These are phyloP conservation scores for Agriopis aurantiaria DNA, from an alignment of 2,888 invertebrate genomes.

Conservation along the genomic window DNA sequence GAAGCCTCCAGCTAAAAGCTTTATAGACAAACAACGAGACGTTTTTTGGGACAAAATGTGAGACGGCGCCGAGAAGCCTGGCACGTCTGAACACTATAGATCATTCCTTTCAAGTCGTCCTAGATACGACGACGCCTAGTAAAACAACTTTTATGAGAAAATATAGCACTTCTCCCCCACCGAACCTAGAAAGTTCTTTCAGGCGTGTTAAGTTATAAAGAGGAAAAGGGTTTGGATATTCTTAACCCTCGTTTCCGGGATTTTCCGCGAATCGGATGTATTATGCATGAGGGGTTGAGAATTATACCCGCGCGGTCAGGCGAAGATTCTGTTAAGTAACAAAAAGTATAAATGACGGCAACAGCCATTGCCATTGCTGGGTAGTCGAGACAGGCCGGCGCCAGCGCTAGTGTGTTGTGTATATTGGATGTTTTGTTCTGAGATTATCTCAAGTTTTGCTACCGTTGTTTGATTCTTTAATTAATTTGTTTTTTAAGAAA, in stretches of 20 bases:
- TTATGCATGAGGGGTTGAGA: conserved; percentile 67
- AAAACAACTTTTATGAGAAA: conserved; percentile 50
- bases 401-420: conserved; percentile 39
- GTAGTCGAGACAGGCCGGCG: conserved; percentile 48
- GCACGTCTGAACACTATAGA: conserved; percentile 59
- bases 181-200: conserved; percentile 36
- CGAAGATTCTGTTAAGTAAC: conserved; percentile 49
- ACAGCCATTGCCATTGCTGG: conserved; percentile 32
- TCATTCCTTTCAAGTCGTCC: conserved; percentile 57
- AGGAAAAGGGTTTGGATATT: conserved; percentile 43
- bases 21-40: conserved; percentile 29
- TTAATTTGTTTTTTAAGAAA: neutral
- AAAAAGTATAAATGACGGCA: conserved; percentile 47
- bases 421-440: conserved; percentile 49
- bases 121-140: conserved; percentile 58
- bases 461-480: conserved; percentile 3
- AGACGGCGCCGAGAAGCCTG: conserved; percentile 62
- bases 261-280: conserved; percentile 50
- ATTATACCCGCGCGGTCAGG: conserved; percentile 51
- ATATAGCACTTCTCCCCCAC: conserved; percentile 43
- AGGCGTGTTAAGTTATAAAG: conserved; percentile 36
- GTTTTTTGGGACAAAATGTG: conserved; percentile 51
- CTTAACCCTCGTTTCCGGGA: conserved; percentile 46
- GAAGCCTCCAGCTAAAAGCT: conserved; percentile 38
- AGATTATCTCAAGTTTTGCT: conserved; percentile 42